Base-by-base conservation (phyloP, 2,113 vertebrate genomes). In the Galbula dea region DNA sequence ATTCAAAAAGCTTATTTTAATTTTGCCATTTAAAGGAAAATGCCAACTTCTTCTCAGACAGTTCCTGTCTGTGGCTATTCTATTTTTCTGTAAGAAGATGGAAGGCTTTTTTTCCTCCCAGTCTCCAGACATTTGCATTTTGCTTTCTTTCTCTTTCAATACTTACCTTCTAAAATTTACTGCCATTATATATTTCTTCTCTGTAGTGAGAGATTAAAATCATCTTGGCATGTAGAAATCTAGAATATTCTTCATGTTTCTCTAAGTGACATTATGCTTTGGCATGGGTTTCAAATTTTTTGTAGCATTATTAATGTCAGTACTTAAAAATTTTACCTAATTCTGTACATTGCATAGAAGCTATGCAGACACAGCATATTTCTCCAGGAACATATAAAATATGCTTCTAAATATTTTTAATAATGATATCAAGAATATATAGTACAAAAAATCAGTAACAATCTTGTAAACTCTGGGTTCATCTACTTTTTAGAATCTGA, bases 141-240 rank as follows among this genome's bases (percentile, higher is more conserved):
- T 83, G 26, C 12, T 86, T 93, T n/a, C 74, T 86, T 86, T 92
- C 55, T 27, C 48, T 19, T 76, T 95, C 68, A 75, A 83, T 68
- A 80, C 30, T 51, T 72, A 72, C 43, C 55, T 41, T 74, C 81
- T 91, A 96, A 95, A 88, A 95, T 93, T 83, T 46, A 90, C 43
- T 48, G 29, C 10, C 37, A 46, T 37, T 21, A 6, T 61, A 27
- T 55, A 73, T 63, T 34, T 87, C 66, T 89, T 91, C 59, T 88
- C 29, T 76, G 52, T 92, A 57, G 66, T 76, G 79, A 91, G 73
- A 77, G 75, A 93, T 34, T 61, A 59, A 89, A 89, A 90, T 76
- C 26, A 26, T 94, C 71, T 81, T 95, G 82, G 73, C 75, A 87
- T 82, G 62, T 90, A 66, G 49, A 88, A 94, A 75, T 63, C 51